Percentiles rank a stretch among this genome's conserved stretches.
phyloP scores from a whole-genome alignment of 2,113 vertebrate species.

The Forbesichthys papilliferus region DNA sequence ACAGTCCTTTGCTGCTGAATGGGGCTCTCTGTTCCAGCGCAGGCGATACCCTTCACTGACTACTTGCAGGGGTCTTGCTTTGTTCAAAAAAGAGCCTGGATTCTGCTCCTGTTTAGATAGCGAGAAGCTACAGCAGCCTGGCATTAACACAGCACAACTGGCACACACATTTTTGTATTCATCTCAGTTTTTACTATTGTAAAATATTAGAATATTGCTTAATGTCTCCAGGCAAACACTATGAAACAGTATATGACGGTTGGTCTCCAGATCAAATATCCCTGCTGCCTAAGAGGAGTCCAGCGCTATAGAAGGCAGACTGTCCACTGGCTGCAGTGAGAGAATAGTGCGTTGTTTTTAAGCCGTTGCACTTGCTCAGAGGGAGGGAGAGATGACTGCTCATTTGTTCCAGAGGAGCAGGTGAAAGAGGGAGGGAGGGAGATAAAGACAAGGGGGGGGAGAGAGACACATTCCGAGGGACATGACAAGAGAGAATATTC shows the following conservation, averaged over 20 bases:
- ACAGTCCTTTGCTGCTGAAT: slow-evolving; percentile 53
- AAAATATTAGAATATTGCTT: background rate
- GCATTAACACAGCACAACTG: slow-evolving; percentile 13
- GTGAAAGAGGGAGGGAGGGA: slow-evolving; percentile 52
- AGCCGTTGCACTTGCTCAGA: slow-evolving; percentile 54
- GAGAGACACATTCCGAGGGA: slow-evolving; percentile 1
- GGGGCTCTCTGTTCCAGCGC: slow-evolving; percentile 61
- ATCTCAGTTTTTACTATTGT: background rate
- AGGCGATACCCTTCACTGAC: slow-evolving; percentile 50
- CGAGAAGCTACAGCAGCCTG: background rate
- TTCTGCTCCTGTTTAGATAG: slow-evolving; percentile 3
- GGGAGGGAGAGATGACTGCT: slow-evolving; percentile 51
- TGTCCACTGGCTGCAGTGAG: slow-evolving; percentile 49
- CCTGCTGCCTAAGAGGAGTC: slow-evolving; percentile 5
- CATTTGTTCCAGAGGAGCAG: slow-evolving; percentile 61
- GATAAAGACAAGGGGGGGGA: slow-evolving; percentile 13
- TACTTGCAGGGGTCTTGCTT: slow-evolving; percentile 40
- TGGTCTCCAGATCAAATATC: slow-evolving; percentile 4
- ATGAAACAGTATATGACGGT: background rate
- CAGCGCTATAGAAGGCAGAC: slow-evolving; percentile 23
- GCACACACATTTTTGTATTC: background rate
- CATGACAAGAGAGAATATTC: background rate
- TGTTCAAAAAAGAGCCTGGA: slow-evolving; percentile 41
- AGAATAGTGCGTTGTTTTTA: slow-evolving; percentile 59
- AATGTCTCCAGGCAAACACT: slow-evolving; percentile 5